These are phyloP conservation scores for Protomyctophum bolini DNA, from an alignment of 2,113 vertebrate species.

Conservation along the genomic window DNA sequence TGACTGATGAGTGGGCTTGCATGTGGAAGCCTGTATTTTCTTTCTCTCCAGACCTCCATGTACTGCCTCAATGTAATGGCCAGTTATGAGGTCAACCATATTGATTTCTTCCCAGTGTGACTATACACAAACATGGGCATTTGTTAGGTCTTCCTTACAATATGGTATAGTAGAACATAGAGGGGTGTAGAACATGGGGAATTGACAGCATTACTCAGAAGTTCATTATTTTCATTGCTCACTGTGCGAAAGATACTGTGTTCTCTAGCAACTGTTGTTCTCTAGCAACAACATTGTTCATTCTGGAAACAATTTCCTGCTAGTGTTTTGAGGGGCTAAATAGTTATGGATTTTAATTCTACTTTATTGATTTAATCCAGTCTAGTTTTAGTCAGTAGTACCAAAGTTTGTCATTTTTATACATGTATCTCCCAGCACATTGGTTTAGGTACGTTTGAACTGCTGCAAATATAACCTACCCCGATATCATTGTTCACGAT, in stretches of 20 bases:
- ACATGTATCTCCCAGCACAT: neutral
- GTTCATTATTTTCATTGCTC: slow-evolving; percentile 16
- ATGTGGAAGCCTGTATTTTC: slow-evolving; percentile 16
- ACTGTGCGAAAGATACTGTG: slow-evolving; percentile 45
- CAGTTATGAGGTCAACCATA: neutral
- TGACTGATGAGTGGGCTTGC: slow-evolving; percentile 26
- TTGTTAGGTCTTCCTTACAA: slow-evolving; percentile 43
- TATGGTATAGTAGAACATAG: slow-evolving; percentile 16
- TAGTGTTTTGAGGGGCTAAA: neutral
- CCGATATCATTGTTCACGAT: neutral
- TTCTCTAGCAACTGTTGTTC: too few species aligned
- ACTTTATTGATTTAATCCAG: neutral
- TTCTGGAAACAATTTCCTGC: neutral
- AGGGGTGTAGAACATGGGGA: neutral
- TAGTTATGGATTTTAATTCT: neutral
- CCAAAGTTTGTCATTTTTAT: neutral
- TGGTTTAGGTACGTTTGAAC: neutral
- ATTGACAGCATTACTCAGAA: slow-evolving; percentile 26
- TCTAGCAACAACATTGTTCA: slow-evolving; percentile 2
- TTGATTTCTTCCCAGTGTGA: slow-evolving; percentile 36
- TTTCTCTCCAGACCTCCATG: slow-evolving; percentile 34
- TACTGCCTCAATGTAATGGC: slow-evolving; percentile 32
- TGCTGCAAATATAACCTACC: neutral
- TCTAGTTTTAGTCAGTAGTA: neutral
- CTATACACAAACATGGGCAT: slow-evolving; percentile 40